These are phyloP conservation scores for Glyptemys insculpta DNA, from an alignment of 2,797 vertebrate species.

Conservation along the genomic window DNA sequence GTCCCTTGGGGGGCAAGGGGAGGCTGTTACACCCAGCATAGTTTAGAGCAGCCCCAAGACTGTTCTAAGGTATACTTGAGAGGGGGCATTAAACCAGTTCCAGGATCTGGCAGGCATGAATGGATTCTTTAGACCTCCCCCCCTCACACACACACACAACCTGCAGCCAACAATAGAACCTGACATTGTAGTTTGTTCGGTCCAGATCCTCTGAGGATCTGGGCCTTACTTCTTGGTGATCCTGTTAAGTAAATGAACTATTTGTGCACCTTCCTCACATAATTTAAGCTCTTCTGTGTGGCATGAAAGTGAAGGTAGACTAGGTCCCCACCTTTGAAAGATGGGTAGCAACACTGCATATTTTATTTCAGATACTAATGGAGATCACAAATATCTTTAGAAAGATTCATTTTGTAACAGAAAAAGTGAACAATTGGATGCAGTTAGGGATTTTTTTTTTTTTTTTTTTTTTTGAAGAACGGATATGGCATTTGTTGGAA, in stretches of 20 bases:
- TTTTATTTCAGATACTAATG: neutral
- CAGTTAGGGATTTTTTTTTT: neutral
- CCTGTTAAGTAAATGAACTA: neutral
- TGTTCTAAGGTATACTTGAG: neutral
- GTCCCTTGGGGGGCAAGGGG: neutral
- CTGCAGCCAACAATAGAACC: neutral
- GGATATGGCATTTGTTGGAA: neutral
- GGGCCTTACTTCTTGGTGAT: neutral
- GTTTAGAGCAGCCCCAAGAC: neutral
- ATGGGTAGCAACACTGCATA: neutral
- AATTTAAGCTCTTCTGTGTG: neutral
- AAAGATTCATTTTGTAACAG: neutral
- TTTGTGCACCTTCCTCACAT: neutral
- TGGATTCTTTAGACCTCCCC: neutral
- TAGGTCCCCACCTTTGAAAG: neutral
- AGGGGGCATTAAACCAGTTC: neutral
- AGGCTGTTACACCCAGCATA: neutral
- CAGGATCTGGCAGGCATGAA: neutral
- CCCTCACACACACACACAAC: neutral
- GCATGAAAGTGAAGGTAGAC: neutral
- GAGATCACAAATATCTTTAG: neutral
- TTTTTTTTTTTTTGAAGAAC: neutral
- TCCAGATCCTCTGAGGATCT: neutral
- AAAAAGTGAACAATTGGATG: neutral
- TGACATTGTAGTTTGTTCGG: neutral